These are phyloP conservation scores for Zaprionus lineosus DNA, from an alignment of 2,888 invertebrate genomes.

Conservation along the genomic window DNA sequence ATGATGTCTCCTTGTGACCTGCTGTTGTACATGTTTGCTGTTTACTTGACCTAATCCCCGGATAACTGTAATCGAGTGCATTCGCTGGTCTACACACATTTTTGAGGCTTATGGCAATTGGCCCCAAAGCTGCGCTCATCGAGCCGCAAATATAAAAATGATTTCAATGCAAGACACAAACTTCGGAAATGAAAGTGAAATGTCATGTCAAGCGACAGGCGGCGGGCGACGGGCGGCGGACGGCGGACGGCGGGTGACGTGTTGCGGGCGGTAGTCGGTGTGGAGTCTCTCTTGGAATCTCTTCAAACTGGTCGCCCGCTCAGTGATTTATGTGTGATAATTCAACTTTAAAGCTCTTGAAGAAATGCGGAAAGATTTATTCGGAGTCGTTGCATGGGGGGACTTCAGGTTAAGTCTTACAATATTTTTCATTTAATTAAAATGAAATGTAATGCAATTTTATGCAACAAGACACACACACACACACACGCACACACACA, in stretches of 20 bases:
- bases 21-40: too few relatives aligned
- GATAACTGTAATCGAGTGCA: too few relatives aligned
- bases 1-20: too few relatives aligned
- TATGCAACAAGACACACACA: conserved; percentile 17
- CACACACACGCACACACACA: conserved; percentile 1
- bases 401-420: conserved; percentile 39
- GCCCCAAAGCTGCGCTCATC: conserved; percentile 17
- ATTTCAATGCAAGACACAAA: conserved; percentile 72
- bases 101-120: too few relatives aligned
- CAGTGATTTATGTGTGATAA: conserved; percentile 72
- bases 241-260: conserved; percentile 42
- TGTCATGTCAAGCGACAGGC: conserved; percentile 65
- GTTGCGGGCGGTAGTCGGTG: conserved; percentile 7
- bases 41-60: too few relatives aligned
- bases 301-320: conserved; percentile 14
- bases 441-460: conserved; percentile 35
- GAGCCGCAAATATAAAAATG: conserved; percentile 43
- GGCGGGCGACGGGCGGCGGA: conserved; percentile 23
- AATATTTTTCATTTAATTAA: conserved; percentile 54
- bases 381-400: conserved; percentile 12
- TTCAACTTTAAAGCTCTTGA: conserved; percentile 35
- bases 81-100: too few relatives aligned
- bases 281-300: conserved; percentile 5
- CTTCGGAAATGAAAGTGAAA: conserved; percentile 79
- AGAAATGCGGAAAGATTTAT: conserved; percentile 69